phyloP scores from a whole-genome alignment of 2,113 vertebrate genomes.

The Ictalurus punctatus region DNA sequence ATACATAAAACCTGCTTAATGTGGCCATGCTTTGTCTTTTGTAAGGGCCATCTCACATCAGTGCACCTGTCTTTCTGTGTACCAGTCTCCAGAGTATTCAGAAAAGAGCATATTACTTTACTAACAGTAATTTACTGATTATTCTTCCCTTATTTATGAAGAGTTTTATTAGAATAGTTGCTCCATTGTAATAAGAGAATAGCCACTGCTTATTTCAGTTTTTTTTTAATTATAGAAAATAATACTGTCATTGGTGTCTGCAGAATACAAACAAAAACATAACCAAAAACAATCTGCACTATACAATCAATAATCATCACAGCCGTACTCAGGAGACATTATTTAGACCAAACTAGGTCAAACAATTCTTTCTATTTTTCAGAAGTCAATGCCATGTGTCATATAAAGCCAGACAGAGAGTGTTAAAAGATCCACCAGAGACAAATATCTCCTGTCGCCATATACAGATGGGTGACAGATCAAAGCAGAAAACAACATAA shows the following conservation, averaged over 20 bases:
- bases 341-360: constrained; percentile 32
- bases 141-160: constrained; percentile 14
- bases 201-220: not conserved
- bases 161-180: not conserved
- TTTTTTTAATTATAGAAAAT: not conserved
- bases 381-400: constrained; percentile 33
- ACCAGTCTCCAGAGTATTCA: constrained; percentile 27
- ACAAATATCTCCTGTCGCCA: constrained; percentile 4
- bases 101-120: constrained; percentile 17
- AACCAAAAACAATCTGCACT: not conserved
- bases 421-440: constrained; percentile 29
- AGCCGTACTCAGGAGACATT: constrained; percentile 11
- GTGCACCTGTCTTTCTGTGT: constrained; percentile 26
- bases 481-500: not conserved
- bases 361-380: constrained; percentile 22
- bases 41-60: constrained; percentile 52
- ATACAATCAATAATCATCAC: constrained; percentile 4
- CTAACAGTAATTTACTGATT: constrained; percentile 37
- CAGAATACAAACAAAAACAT: not conserved
- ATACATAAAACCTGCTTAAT: constrained; percentile 76
- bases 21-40: constrained; percentile 59
- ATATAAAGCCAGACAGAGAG: constrained; percentile 41
- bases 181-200: not conserved
- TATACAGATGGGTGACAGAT: constrained; percentile 12
- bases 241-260: not conserved